Conservation (phyloP, 2,113 vertebrate genomes). For the Micromys minutus region DNA sequence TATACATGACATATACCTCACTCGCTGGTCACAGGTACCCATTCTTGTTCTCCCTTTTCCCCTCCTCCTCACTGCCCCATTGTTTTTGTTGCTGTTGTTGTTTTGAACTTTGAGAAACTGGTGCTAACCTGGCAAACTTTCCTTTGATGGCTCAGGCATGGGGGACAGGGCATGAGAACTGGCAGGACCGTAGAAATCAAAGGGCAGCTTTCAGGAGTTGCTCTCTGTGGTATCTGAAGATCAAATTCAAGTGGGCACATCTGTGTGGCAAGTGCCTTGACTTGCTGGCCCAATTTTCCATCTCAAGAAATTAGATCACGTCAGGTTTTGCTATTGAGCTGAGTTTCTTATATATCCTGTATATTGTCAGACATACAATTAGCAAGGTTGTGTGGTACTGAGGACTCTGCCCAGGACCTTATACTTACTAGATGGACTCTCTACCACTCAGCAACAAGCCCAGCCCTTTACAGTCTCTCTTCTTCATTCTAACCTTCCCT, state of each 20-base stretch:
- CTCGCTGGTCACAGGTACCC: not conserved
- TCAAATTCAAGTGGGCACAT: not conserved
- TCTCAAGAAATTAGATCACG: not conserved
- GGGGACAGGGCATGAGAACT: not conserved
- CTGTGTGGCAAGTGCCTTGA: not conserved
- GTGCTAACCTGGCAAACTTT: not conserved
- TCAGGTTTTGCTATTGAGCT: not conserved
- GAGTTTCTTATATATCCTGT: not conserved
- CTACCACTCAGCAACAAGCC: not conserved
- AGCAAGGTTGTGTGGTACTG: not conserved
- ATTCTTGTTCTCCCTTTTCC: not conserved
- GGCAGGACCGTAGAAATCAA: not conserved
- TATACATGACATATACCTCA: not conserved
- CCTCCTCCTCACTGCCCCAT: not conserved
- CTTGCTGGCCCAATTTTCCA: not conserved
- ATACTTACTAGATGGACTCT: not conserved
- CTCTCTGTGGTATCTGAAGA: not conserved
- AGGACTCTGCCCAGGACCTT: not conserved
- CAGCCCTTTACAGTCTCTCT: not conserved
- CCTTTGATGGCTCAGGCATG: not conserved
- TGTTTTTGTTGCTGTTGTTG: not conserved
- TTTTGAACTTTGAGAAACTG: not conserved
- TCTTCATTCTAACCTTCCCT: not conserved
- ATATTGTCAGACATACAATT: not conserved
- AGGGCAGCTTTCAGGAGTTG: not conserved